Evolutionary conservation across 2,113 vertebrate species (phyloP), one percentile per base, ranked within the genome.

Genomic region (Alces alces): DNA sequence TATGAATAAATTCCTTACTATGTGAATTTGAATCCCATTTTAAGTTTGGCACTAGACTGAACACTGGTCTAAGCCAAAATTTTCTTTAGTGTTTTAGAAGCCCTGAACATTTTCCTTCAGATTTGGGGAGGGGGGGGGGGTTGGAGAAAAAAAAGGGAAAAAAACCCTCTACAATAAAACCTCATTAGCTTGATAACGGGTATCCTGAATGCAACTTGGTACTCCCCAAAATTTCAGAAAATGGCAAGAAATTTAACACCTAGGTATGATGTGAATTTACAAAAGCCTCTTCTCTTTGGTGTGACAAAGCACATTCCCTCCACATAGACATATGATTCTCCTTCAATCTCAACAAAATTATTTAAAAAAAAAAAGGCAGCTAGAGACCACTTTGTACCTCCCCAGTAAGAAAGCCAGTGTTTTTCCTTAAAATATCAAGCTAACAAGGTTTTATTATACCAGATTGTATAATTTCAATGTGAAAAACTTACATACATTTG

Each of bases 401-500:
- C 93, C 86, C 52, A 88, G 1, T 64, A 82, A 89, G 27, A 96
- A 0, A 16, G 28, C 39, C 84, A 54, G 21, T 50, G 76, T 64
- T 86, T 78, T 79, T 70, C 27, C 64, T 93, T 66, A 57, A 93
- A 95, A 47, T 47, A 96, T 39, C 89, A 89, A 96, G 85, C 43
- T 80, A 96, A 89, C 30, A 66, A 96, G 70, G 43, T 89, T 97
- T 95, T 66, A 95, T 86, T 94, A 15, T 58, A 96, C 54, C 76
- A 95, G 96, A 96, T 54, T 92, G 15, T 96, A n/a, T 91, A 70
- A 96, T 97, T 98, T 97, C 90, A 97, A 96, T 83, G 97, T 96
- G 95, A 97, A 96, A 91, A 79, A 33, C 55, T 58, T 85, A 93
- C 28, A 91, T n/a, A 96, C 36, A 70, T 93, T 84, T 97, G 36